These are phyloP conservation scores for Porites evermanni DNA, from an alignment of 92 coral and sea anemone species.

Conservation along the genomic window DNA sequence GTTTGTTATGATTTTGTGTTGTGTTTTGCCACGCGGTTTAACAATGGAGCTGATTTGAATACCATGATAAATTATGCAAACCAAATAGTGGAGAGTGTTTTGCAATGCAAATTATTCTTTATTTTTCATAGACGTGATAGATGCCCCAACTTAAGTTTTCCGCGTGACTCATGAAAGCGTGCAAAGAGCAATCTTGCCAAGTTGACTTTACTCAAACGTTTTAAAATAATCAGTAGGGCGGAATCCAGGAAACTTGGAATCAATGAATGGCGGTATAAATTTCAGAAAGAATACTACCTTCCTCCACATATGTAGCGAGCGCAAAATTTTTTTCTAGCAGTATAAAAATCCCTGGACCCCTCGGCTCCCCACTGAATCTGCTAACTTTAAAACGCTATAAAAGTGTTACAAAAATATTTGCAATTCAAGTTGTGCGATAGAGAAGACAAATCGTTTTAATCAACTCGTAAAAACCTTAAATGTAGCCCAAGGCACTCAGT, in stretches of 20 bases:
- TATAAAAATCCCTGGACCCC: no score
- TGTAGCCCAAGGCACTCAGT: no score
- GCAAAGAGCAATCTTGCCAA: neutral
- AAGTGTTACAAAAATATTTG: neutral
- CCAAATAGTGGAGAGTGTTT: neutral
- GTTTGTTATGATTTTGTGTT: constrained; percentile 6
- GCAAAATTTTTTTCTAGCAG: no score
- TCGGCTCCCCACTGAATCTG: neutral
- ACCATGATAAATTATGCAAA: constrained; percentile 20
- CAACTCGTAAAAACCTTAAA: neutral
- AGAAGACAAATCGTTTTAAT: neutral
- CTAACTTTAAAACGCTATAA: neutral
- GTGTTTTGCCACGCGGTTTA: constrained; percentile 33
- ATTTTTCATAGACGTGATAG: neutral
- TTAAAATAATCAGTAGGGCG: no score
- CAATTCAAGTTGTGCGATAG: neutral
- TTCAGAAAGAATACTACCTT: no score
- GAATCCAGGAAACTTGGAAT: no score
- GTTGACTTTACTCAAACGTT: neutral
- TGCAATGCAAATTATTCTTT: neutral
- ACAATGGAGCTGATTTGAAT: constrained; percentile 30
- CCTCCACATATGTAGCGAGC: no score
- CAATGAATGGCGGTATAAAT: no score
- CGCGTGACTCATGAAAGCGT: neutral
- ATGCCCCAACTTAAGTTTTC: neutral